Evolutionary conservation across 2,888 invertebrate genomes (phyloP).

Genomic region (Arctia plantaginis): DNA sequence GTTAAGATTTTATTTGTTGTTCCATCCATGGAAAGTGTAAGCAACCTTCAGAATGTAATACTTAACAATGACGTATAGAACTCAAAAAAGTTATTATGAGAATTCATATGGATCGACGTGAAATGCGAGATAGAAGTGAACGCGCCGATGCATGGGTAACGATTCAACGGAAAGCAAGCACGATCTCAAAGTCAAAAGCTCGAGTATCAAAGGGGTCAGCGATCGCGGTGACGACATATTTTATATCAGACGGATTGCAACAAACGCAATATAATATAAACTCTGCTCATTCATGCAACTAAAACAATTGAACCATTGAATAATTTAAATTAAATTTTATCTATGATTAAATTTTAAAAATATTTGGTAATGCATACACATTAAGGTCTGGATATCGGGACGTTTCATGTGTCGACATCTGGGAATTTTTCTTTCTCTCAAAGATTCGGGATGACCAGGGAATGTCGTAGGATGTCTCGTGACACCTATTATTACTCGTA

Average conservation of each 20-base stretch:
- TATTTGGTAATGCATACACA: not conserved
- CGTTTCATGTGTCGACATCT: not conserved
- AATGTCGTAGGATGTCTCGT: not conserved
- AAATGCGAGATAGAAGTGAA: constrained; percentile 29
- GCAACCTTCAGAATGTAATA: not conserved
- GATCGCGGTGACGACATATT: constrained; percentile 45
- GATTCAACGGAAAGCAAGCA: constrained; percentile 36
- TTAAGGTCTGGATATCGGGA: too few species aligned
- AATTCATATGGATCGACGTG: constrained; percentile 17
- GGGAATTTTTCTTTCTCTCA: not conserved
- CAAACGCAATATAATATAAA: constrained; percentile 25
- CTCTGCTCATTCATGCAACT: not conserved
- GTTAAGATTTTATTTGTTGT: constrained; percentile 9
- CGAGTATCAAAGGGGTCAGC: constrained; percentile 56
- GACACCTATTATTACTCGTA: not conserved
- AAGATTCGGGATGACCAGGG: not conserved
- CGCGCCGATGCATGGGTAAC: constrained; percentile 32
- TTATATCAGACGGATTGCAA: constrained; percentile 45
- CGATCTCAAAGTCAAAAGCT: constrained; percentile 48
- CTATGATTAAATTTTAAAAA: not conserved
- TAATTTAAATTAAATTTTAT: not conserved
- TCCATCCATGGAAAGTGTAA: not conserved
- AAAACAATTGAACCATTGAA: not conserved
- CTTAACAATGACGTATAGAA: not conserved
- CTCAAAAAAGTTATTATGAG: not conserved